Evolutionary conservation across 2,888 invertebrate species (phyloP), one percentile per base, ranked within the genome.

Genomic region (Diplolepis rosae): DNA sequence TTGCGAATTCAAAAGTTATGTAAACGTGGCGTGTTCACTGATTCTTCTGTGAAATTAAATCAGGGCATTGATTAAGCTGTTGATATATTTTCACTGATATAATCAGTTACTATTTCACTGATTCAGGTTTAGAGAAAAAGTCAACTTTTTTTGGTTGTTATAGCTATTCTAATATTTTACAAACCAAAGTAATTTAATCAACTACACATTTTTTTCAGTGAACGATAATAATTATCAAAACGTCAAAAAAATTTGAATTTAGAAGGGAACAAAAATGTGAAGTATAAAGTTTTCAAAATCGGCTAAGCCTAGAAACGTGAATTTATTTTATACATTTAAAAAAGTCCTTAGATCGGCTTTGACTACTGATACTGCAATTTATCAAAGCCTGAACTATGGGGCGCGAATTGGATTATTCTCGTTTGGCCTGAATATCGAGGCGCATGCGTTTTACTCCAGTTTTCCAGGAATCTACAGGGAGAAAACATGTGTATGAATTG

Each of bases 401-500:
- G 24, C 61, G 39, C 51, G 65, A 75, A 77, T 77, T 72, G 73
- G 72, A 77, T 78, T 77, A 77, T 75, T 78, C 78, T 74, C 65
- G 69, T 65, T 69, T 75, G 79, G 77, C 77, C 74, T 75, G 73
- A 72, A 75, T 75, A 74, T 71, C 15, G 48, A 11, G 73, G 78
- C 79, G 81, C 81, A 79, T 76, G 79, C 81, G 81, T 74, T 74
- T 73, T 75, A 78, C 76, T 81, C 77, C 72, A 80, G 74, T 77
- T 80, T 78, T 66, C 56, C 28, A 65, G n/a, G 66, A 67, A 51
- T 45, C 39, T 45, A 9, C 2, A 28, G 22, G 24, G 42, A 18
- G 27, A 51, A 42, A 28, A 52, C 45, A 24, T 22, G 32, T 32
- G 35, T 65, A 65, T 18, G n/a, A 9, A 24, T 27, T 11, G 66